Evolutionary conservation across 2,797 vertebrate genomes (phyloP), one percentile per base, ranked within the genome.

Genomic region (Gephyroberyx darwinii): DNA sequence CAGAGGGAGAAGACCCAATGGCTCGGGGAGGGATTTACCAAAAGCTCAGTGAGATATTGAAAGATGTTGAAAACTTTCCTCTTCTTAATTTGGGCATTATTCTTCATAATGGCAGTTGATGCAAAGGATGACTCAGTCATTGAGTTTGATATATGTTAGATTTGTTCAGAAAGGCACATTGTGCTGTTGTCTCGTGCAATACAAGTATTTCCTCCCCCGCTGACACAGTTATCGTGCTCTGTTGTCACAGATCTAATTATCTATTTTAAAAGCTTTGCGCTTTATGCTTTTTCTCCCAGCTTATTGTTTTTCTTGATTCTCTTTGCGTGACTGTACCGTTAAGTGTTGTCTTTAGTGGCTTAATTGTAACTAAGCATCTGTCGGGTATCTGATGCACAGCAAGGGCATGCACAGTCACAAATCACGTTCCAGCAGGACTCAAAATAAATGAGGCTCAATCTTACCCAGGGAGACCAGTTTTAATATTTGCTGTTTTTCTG

Each of bases 241-340:
- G 79, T 86, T 90, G 85, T 88, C 79, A 85, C 72, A 81, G 77
- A 90, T 89, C 87, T 91, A 91, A 91, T 91, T 90, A 89, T 89
- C 79, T 75, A 55, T 84, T 87, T 89, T 81, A 71, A 86, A 89
- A 89, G 86, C 74, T 78, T 72, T 77, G 62, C 69, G 77, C 73
- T 87, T 86, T 63, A 76, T 79, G 75, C 80, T 85, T 86, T 84
- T 71, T 74, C 66, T 78, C 58, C 45, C 47, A 54, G 51, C 64
- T 54, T 75, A 59, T 80, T 26, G 4, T 69, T 84, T 71, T 77
- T 51, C 41, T 69, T 67, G 7, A 33, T 69, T 33, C 22, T 35
- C 59, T 62, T 78, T 77, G 61, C 35, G 45, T 84, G 72, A 81
- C 74, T 80, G 67, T 73, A 84, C 77, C 82, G 66, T 90, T 87